Conservation (phyloP, 1,140 invertebrate species). For the Heliothis virescens region DNA sequence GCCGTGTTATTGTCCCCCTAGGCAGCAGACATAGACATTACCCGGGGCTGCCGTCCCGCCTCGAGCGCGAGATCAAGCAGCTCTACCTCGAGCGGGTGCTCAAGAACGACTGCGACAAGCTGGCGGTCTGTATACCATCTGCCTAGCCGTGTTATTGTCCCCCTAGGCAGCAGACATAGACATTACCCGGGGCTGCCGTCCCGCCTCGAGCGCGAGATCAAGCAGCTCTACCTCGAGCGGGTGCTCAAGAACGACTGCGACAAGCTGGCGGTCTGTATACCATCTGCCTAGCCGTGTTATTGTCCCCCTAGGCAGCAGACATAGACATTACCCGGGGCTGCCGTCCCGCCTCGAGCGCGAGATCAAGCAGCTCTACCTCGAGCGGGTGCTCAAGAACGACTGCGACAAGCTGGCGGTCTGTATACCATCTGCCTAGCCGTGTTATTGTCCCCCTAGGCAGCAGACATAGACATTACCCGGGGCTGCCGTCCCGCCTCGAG, state of each 20-base stretch:
- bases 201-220: constrained; percentile 98
- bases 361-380: constrained; percentile 99
- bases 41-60: constrained; percentile 98
- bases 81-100: constrained; percentile 98
- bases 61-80: constrained; percentile 99
- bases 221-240: constrained; percentile 98
- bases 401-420: constrained; percentile 94
- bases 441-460: too few species aligned
- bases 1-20: too few species aligned
- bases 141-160: too few species aligned
- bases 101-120: constrained; percentile 96
- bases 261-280: constrained; percentile 92
- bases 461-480: too few species aligned
- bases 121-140: constrained; percentile 89
- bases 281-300: neutral
- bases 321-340: constrained; percentile 99
- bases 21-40: too few species aligned
- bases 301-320: too few species aligned
- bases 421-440: constrained; percentile 45
- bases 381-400: constrained; percentile 98
- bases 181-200: constrained; percentile 99
- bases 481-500: constrained; percentile 98
- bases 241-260: constrained; percentile 98
- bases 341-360: constrained; percentile 98
- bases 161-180: too few species aligned